Percentiles rank a stretch among this genome's conserved stretches.
These are phyloP conservation scores for Omphaloscelis lunosa DNA, from an alignment of 2,888 invertebrate species.

Conservation along the genomic window DNA sequence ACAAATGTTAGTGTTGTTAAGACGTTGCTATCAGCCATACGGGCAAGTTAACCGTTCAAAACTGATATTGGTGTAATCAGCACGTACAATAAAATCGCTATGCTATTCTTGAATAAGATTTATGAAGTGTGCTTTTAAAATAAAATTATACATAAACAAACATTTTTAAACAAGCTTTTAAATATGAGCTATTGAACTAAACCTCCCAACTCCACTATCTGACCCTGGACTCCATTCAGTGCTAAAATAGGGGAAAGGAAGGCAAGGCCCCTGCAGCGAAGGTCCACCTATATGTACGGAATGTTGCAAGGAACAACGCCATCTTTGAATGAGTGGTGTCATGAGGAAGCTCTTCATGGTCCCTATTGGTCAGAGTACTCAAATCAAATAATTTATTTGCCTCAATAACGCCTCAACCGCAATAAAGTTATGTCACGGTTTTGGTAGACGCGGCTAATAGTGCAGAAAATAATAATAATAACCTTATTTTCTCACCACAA, in stretches of 20 bases:
- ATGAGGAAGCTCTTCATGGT: background rate
- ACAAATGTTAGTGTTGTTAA: no score
- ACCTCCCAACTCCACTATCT: background rate
- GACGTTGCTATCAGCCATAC: background rate
- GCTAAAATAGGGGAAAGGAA: background rate
- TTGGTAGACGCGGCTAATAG: no score
- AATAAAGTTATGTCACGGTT: background rate
- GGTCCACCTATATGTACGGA: no score
- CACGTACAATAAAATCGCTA: background rate
- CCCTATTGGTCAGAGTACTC: background rate
- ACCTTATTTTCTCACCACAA: no score
- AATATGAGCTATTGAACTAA: background rate
- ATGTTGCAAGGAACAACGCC: background rate
- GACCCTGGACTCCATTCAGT: background rate
- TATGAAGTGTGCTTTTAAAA: constrained; percentile 6
- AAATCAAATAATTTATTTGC: no score
- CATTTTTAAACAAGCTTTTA: background rate
- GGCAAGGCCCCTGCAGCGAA: background rate
- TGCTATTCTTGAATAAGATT: background rate
- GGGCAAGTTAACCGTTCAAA: background rate
- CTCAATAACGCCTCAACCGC: background rate
- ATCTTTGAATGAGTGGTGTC: no score
- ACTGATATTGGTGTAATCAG: constrained; percentile 6
- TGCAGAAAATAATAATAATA: no score
- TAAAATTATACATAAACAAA: background rate